Conservation (phyloP, 2,888 invertebrate genomes). For the Thereva nobilitata region DNA sequence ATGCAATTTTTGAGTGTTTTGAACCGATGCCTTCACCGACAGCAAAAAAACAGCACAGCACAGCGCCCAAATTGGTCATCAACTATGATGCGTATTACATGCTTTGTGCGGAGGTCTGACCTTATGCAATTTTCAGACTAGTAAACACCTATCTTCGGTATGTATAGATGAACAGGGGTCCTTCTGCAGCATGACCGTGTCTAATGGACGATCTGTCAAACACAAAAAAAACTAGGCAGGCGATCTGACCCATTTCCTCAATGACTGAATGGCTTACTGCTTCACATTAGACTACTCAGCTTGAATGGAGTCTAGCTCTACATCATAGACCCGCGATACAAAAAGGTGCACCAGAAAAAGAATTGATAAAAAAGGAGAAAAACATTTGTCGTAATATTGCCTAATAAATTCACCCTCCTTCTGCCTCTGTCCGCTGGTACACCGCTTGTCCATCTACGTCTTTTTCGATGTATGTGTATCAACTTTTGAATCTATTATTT, state of each 20-base stretch:
- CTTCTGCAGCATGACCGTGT: slow-evolving; percentile 1
- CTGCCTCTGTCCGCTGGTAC: slow-evolving; percentile 8
- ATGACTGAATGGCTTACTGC: slow-evolving; percentile 3
- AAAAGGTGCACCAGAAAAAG: no score
- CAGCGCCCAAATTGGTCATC: slow-evolving; percentile 33
- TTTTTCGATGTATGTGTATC: background rate
- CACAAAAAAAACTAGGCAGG: slow-evolving; percentile 17
- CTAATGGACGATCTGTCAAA: slow-evolving; percentile 21
- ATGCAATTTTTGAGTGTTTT: no score
- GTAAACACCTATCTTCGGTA: slow-evolving; percentile 11
- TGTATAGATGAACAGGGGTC: background rate
- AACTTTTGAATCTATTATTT: slow-evolving; percentile 17
- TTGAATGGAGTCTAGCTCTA: slow-evolving; percentile 2
- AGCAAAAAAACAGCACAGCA: slow-evolving; percentile 21
- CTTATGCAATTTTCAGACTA: slow-evolving; percentile 17
- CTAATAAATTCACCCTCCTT: slow-evolving; percentile 15
- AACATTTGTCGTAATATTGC: slow-evolving; percentile 26
- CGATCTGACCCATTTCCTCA: slow-evolving; percentile 21
- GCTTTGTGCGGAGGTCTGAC: slow-evolving; percentile 3
- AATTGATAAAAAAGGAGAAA: background rate
- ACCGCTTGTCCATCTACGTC: slow-evolving; percentile 4
- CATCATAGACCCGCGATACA: background rate
- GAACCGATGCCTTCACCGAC: background rate
- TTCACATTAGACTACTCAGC: background rate
- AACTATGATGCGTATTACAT: slow-evolving; percentile 33